Conservation (phyloP, 2,888 invertebrate genomes). For the Volucella inanis region DNA sequence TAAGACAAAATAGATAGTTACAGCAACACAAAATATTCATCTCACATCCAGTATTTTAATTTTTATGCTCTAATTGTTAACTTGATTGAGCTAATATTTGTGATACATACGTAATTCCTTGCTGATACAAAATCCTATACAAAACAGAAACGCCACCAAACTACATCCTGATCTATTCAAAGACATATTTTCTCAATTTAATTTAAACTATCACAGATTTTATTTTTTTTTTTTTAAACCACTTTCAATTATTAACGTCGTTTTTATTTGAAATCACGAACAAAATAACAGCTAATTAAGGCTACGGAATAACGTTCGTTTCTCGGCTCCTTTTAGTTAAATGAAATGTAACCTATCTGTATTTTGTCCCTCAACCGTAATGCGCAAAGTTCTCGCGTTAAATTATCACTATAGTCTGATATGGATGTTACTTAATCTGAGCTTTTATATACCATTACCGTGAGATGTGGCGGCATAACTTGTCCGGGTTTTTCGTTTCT, state of each 20-base stretch:
- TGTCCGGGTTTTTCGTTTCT: slow-evolving; percentile 58
- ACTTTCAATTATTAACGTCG: slow-evolving; percentile 4
- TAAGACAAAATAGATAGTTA: slow-evolving; percentile 66
- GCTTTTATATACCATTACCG: slow-evolving; percentile 71
- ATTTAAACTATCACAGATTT: slow-evolving; percentile 48
- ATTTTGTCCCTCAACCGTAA: slow-evolving; percentile 51
- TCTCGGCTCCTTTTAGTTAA: slow-evolving; percentile 48
- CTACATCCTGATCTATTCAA: slow-evolving; percentile 27
- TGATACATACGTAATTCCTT: slow-evolving; percentile 66
- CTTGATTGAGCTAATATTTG: slow-evolving; percentile 5
- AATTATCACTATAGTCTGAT: slow-evolving; percentile 76
- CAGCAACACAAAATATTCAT: slow-evolving; percentile 14
- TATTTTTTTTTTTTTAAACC: slow-evolving; percentile 6
- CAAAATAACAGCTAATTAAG: slow-evolving; percentile 1
- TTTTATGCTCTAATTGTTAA: slow-evolving; percentile 31
- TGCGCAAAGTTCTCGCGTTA: slow-evolving; percentile 74
- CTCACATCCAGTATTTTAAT: slow-evolving; percentile 34
- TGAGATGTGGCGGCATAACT: slow-evolving; percentile 57
- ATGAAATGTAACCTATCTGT: slow-evolving; percentile 34
- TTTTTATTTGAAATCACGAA: slow-evolving; percentile 18
- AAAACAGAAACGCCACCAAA: slow-evolving; percentile 45
- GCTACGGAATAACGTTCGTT: slow-evolving; percentile 39
- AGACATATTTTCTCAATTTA: slow-evolving; percentile 35
- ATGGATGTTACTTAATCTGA: slow-evolving; percentile 74
- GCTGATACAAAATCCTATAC: slow-evolving; percentile 49